Base-by-base conservation (phyloP, 1,140 invertebrate genomes). In the Hycleus cichorii region DNA sequence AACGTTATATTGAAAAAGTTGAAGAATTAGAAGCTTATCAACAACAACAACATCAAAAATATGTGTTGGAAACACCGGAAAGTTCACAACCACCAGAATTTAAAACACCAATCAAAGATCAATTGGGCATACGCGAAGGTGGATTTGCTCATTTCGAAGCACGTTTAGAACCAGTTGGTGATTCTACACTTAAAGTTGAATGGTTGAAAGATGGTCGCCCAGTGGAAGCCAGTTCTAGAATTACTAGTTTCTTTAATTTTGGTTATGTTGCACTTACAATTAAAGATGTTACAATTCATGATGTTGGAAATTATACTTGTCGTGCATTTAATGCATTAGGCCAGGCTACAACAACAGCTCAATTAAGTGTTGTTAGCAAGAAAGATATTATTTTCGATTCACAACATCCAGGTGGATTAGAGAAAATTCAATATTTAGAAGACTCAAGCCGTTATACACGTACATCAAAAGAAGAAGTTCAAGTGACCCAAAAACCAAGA, bases 71-170 rank as follows among this genome's bases (percentile, higher is more conserved):
- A 77, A 80, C 82, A 59, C 84, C 86, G 11, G 90, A 93, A 77
- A 86, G 84, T 60, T 82, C 81, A 39, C 80, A 82, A 49, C 85
- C 87, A 69, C 93, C 95, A 46, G 87, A 90, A 77, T 98, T 98
- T 74, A 94, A 92, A 77, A 89, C 90, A 25, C 90, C 91, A 18
- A 90, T 97, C 47, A 91, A 91, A 75, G 90, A 95, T 77, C 89
- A 95, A 77, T 74, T 87, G 39, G 86, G 88, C 67, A 84, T 94
- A 70, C 87, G 88, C 64, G 95, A 98, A 81, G 91, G 91, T 61
- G 91, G 93, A 64, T 93, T 93, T 70, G 92, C 93, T 53, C 94
- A 97, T 75, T 97, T 97, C 72, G 95, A 98, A 78, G 93, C 94
- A 64, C 84, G 92, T 50, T 81, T 98, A 39, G 90, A 96, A 73